phyloP scores from a whole-genome alignment of 1,140 invertebrate species.

The Megalopta genalis region DNA sequence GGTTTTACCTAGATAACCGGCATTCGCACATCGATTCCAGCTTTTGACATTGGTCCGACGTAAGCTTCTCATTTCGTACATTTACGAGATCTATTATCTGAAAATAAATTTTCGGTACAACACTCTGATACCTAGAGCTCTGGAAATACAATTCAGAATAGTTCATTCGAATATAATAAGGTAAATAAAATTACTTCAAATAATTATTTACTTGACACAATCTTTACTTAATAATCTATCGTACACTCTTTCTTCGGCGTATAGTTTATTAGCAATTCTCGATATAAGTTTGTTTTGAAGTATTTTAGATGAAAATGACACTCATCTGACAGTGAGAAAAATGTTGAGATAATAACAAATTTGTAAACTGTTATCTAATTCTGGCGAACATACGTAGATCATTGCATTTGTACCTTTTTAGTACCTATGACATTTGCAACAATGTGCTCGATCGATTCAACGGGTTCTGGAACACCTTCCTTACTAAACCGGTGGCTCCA shows the following conservation, averaged over 20 bases:
- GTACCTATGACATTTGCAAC: slow-evolving; percentile 72
- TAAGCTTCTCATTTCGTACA: slow-evolving; percentile 59
- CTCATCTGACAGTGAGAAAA: not conserved
- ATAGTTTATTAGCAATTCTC: not conserved
- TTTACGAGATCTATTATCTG: slow-evolving; percentile 69
- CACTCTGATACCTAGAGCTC: not conserved
- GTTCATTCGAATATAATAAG: not conserved
- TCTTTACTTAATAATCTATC: not conserved
- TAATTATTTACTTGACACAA: not conserved
- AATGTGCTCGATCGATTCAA: slow-evolving; percentile 76
- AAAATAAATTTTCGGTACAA: slow-evolving; percentile 5
- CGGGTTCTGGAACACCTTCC: slow-evolving; percentile 71
- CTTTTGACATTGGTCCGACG: slow-evolving; percentile 59
- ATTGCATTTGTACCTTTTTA: slow-evolving; percentile 67
- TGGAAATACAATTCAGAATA: not conserved
- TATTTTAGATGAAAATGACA: not conserved
- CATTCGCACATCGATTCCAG: slow-evolving; percentile 72
- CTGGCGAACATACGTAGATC: not conserved
- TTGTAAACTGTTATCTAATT: not conserved
- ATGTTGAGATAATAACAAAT: not conserved
- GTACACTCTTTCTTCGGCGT: not conserved
- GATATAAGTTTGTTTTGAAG: not conserved
- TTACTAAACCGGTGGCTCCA: slow-evolving; percentile 72
- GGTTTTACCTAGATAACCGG: slow-evolving; percentile 71
- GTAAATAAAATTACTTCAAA: not conserved